These are phyloP conservation scores for Siphlonurus alternatus DNA, from an alignment of 2,888 invertebrate genomes.

Conservation along the genomic window DNA sequence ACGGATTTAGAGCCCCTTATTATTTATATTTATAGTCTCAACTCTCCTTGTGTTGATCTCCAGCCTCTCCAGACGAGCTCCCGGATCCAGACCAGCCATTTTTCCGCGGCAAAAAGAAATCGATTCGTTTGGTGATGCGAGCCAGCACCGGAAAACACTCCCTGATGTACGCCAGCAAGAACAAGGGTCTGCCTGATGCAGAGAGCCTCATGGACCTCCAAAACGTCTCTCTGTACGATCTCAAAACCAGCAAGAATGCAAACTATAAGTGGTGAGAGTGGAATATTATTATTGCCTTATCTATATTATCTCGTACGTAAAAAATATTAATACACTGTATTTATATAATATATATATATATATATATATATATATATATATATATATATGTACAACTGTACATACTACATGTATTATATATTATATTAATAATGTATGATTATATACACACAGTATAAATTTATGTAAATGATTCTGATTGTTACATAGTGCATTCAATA, in stretches of 20 bases:
- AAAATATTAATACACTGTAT: too few species aligned
- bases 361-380: too few species aligned
- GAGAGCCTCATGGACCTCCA: neutral
- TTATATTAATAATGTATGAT: too few species aligned
- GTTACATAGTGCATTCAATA: neutral
- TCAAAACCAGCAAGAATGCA: neutral
- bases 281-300: too few species aligned
- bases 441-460: too few species aligned
- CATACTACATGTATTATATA: neutral
- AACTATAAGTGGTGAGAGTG: neutral
- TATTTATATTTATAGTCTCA: neutral
- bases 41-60: neutral
- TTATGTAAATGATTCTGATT: neutral
- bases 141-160: neutral
- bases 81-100: neutral
- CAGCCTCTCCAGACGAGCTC: neutral
- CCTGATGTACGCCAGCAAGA: neutral
- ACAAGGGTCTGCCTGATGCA: neutral
- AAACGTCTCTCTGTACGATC: neutral
- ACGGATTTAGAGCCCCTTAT: neutral
- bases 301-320: too few species aligned
- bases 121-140: neutral
- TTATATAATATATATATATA: too few species aligned
- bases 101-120: neutral
- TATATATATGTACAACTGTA: neutral